A percentile compares a stretch with the other conserved stretches of the same genome.
Conservation (phyloP, 2,113 vertebrate genomes). For the Leucopternis melanops region DNA sequence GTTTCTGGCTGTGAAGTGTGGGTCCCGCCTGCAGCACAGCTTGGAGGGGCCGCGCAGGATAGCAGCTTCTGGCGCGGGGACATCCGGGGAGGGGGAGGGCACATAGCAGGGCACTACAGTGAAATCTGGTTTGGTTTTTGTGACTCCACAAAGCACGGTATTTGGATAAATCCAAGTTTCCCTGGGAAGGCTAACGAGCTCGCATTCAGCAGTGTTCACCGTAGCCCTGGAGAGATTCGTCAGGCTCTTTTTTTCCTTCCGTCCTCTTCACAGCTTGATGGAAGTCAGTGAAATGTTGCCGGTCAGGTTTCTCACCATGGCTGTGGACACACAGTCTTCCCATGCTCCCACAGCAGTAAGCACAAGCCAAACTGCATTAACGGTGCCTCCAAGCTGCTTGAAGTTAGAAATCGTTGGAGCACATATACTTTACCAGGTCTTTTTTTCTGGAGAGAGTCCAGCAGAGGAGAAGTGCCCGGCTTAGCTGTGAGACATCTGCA, state of each 20-base stretch:
- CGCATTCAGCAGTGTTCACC: fast-evolving
- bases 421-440: no score
- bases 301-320: not conserved
- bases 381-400: not conserved
- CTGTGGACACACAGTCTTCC: not conserved
- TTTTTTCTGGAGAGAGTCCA: not conserved
- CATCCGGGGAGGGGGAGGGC: not conserved
- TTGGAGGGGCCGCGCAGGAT: not conserved
- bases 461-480: not conserved
- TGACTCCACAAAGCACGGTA: fast-evolving
- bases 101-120: fast-evolving
- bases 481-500: not conserved
- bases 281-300: not conserved
- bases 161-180: not conserved
- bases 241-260: not conserved
- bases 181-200: not conserved
- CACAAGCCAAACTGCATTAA: not conserved
- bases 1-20: not conserved
- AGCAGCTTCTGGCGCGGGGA: fast-evolving
- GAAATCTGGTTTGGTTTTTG: not conserved
- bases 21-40: not conserved
- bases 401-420: not conserved
- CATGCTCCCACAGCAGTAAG: not conserved
- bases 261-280: not conserved
- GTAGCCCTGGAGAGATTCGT: not conserved